phyloP scores from a whole-genome alignment of 1,140 invertebrate species.

The Drosophila sp. region DNA sequence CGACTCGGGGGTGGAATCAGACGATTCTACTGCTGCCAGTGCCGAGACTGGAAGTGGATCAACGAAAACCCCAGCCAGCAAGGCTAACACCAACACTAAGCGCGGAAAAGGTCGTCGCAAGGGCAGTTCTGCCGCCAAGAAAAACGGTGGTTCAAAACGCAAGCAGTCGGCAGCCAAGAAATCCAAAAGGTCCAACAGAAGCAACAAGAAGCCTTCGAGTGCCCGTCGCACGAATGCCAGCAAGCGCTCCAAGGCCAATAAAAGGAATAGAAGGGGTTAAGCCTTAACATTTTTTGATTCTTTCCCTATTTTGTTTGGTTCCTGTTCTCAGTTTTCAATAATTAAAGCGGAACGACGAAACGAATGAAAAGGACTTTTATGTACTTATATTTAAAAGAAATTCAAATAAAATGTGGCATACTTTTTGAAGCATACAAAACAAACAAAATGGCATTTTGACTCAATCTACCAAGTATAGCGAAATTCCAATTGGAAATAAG shows the following conservation, averaged over 20 bases:
- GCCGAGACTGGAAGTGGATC: neutral
- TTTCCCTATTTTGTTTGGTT: neutral
- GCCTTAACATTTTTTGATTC: neutral
- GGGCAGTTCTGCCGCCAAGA: conserved; percentile 1
- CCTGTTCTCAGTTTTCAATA: neutral
- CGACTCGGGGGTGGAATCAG: neutral
- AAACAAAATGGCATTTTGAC: neutral
- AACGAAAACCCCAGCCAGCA: no score
- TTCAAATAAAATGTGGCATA: conserved; percentile 3
- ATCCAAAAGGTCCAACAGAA: conserved; percentile 13
- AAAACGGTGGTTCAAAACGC: neutral
- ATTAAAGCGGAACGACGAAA: neutral
- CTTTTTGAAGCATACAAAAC: neutral
- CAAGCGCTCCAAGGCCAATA: conserved; percentile 25
- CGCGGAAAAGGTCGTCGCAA: neutral
- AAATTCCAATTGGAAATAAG: no score
- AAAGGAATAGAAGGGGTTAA: neutral
- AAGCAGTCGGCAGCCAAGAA: neutral
- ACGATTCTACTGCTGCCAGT: neutral
- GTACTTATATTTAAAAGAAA: neutral
- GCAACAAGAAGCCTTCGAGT: neutral
- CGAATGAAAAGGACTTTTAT: neutral
- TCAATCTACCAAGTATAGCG: no score
- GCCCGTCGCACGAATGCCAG: conserved; percentile 13
- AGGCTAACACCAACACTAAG: neutral